These are phyloP conservation scores for Protula sp. DNA, from an alignment of 2,888 invertebrate genomes.

Conservation along the genomic window DNA sequence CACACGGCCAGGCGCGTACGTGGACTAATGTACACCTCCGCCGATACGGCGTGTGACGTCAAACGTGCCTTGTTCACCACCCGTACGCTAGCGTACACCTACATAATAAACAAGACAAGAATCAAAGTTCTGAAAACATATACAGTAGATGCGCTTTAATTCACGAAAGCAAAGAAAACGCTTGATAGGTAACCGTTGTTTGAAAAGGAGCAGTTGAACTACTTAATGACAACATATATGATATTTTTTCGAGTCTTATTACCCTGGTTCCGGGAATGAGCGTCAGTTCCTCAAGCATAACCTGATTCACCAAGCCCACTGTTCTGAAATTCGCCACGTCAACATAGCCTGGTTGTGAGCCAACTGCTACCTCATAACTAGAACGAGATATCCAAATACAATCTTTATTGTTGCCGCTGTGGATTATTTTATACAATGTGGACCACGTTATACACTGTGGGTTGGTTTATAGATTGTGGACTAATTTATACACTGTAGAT, in stretches of 20 bases:
- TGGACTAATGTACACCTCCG: neutral
- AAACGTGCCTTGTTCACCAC: neutral
- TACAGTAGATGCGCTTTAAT: too few relatives aligned
- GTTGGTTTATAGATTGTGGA: too few relatives aligned
- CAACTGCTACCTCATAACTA: constrained; percentile 1
- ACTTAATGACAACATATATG: too few relatives aligned
- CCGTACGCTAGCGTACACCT: neutral
- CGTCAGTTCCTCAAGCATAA: neutral
- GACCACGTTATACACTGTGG: too few relatives aligned
- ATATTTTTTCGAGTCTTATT: neutral
- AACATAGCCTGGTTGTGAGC: constrained; percentile 14
- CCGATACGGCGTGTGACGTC: neutral
- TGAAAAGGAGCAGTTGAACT: too few relatives aligned
- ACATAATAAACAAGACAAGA: neutral
- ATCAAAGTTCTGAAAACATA: neutral
- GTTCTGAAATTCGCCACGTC: neutral
- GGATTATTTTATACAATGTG: too few relatives aligned
- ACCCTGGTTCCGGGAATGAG: neutral
- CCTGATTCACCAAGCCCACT: neutral
- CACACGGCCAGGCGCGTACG: neutral
- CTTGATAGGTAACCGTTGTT: too few relatives aligned
- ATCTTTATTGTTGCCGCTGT: too few relatives aligned
- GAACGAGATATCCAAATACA: too few relatives aligned
- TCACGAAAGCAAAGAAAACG: too few relatives aligned
- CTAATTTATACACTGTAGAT: too few relatives aligned